phyloP scores from a whole-genome alignment of 2,113 vertebrate genomes.

The Benitochromis conjunctus region DNA sequence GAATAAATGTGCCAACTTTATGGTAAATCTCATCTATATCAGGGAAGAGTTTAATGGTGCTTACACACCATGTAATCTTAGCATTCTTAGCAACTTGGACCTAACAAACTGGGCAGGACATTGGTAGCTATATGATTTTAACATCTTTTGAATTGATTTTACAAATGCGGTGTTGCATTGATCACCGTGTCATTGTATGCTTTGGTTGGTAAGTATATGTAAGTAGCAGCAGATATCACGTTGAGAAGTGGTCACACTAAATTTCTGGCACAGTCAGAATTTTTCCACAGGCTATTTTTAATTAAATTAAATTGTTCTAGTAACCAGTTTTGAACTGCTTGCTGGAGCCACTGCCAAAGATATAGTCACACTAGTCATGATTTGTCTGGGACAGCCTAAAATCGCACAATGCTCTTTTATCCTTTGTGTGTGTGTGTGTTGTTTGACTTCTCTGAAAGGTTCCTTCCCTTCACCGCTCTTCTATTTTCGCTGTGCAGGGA shows the following conservation, averaged over 20 bases:
- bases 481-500: constrained; percentile 72
- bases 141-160: not conserved
- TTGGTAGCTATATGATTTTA: not conserved
- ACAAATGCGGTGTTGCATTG: too few relatives aligned
- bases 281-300: not conserved
- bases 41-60: not conserved
- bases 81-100: not conserved
- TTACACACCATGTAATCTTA: rapidly evolving
- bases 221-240: not conserved
- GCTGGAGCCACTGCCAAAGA: not conserved
- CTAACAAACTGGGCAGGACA: not conserved
- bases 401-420: not conserved
- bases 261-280: not conserved
- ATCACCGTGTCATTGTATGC: not conserved
- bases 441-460: not conserved
- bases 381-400: not conserved
- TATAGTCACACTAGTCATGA: not conserved
- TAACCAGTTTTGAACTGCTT: not conserved
- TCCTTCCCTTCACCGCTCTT: not conserved
- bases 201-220: not conserved
- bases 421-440: not conserved
- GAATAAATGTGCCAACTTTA: not conserved
- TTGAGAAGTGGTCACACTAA: not conserved
- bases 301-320: not conserved
- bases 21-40: not conserved